Evolutionary conservation across 2,888 invertebrate genomes (phyloP).

Genomic region (Xestia sexstrigata): DNA sequence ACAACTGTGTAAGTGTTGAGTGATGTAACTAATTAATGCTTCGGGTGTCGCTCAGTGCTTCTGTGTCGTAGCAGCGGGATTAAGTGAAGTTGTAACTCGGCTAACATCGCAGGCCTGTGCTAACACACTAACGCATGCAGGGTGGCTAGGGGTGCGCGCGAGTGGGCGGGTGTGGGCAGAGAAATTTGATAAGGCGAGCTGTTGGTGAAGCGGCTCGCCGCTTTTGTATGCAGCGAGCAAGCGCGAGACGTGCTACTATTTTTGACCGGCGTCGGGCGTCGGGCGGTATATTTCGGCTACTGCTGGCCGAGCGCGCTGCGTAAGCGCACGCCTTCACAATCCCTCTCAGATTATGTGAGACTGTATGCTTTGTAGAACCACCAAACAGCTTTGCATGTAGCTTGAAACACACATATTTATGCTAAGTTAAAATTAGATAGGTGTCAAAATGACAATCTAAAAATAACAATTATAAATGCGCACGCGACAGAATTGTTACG

Average conservation of each 20-base stretch:
- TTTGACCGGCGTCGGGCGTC: slow-evolving; percentile 82
- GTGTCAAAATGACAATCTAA: slow-evolving; percentile 55
- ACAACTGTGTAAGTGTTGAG: slow-evolving; percentile 85
- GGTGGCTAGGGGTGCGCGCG: slow-evolving; percentile 69
- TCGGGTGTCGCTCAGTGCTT: slow-evolving; percentile 81
- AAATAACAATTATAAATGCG: slow-evolving; percentile 61
- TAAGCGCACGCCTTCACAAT: slow-evolving; percentile 56
- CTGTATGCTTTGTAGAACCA: slow-evolving; percentile 58
- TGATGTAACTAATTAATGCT: slow-evolving; percentile 80
- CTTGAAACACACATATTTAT: slow-evolving; percentile 50
- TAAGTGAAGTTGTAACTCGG: slow-evolving; percentile 78
- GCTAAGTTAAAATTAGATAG: slow-evolving; percentile 52
- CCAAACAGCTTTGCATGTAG: slow-evolving; percentile 66
- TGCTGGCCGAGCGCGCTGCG: slow-evolving; percentile 66
- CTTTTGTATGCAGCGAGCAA: slow-evolving; percentile 88
- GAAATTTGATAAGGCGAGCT: slow-evolving; percentile 90
- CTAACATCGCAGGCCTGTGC: slow-evolving; percentile 79
- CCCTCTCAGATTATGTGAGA: slow-evolving; percentile 51
- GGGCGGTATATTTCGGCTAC: slow-evolving; percentile 79
- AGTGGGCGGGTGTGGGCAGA: slow-evolving; percentile 85
- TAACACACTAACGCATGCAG: slow-evolving; percentile 88
- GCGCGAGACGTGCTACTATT: slow-evolving; percentile 82
- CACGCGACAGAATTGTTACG: slow-evolving; percentile 54
- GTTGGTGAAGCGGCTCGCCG: slow-evolving; percentile 78
- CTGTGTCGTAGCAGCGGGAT: slow-evolving; percentile 75